These are phyloP conservation scores for Minunthozetes semirufus DNA, from an alignment of 2,888 invertebrate genomes.

Conservation along the genomic window DNA sequence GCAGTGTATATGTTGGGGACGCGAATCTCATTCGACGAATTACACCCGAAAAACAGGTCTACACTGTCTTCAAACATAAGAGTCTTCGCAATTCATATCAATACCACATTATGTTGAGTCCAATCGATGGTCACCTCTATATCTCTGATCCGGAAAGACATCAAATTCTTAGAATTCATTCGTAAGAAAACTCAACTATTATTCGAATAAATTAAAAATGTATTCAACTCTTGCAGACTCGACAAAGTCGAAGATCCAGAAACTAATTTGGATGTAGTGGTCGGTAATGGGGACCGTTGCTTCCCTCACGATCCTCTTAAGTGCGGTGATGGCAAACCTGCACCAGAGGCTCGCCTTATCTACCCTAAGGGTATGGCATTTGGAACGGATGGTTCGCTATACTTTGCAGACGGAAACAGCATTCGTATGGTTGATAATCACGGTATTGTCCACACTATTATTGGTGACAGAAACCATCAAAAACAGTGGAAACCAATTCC, in stretches of 20 bases:
- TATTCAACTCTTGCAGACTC: background rate
- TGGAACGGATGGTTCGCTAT: conserved; percentile 71
- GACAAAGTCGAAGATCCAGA: conserved; percentile 54
- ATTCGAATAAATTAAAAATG: background rate
- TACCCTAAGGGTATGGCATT: conserved; percentile 77
- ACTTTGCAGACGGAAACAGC: conserved; percentile 92
- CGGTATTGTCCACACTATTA: conserved; percentile 81
- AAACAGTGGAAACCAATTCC: conserved; percentile 66
- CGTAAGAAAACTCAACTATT: conserved; percentile 2
- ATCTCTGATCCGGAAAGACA: conserved; percentile 92
- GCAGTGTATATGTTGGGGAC: conserved; percentile 92
- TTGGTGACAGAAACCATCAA: conserved; percentile 48
- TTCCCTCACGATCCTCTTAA: conserved; percentile 67
- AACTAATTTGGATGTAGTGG: conserved; percentile 48
- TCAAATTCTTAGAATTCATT: conserved; percentile 50
- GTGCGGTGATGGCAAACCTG: conserved; percentile 91
- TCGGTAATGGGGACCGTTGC: conserved; percentile 71
- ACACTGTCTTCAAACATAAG: conserved; percentile 57
- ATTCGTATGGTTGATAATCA: conserved; percentile 69
- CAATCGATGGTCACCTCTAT: conserved; percentile 89
- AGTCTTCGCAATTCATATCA: conserved; percentile 51
- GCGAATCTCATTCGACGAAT: conserved; percentile 87
- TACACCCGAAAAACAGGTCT: conserved; percentile 84
- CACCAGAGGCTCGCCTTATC: conserved; percentile 79
- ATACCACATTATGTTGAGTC: conserved; percentile 91